Conservation (phyloP, 2,797 vertebrate species). For the Remorina albescens region DNA sequence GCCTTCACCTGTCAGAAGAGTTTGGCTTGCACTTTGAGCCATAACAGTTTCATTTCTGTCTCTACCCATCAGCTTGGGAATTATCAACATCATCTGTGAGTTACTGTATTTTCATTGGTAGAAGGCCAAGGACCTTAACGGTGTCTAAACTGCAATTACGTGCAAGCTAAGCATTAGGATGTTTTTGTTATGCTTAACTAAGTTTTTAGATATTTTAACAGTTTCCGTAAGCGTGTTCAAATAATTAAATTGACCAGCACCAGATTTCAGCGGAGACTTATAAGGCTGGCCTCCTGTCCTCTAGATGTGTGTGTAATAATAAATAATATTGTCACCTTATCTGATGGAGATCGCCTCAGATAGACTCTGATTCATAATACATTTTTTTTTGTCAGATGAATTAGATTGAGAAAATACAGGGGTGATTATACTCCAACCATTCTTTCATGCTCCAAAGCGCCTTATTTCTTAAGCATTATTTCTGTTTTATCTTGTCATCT, state of each 20-base stretch:
- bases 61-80: neutral
- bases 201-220: conserved; percentile 9
- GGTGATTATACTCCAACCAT: neutral
- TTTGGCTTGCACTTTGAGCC: conserved; percentile 54
- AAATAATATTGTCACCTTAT: neutral
- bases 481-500: conserved; percentile 23
- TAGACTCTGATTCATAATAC: conserved; percentile 34
- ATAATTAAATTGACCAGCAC: neutral
- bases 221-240: neutral
- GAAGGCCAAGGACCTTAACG: neutral
- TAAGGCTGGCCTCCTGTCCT: neutral
- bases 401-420: conserved; percentile 1
- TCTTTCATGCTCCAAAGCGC: conserved; percentile 28
- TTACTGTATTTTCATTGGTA: conserved; percentile 24
- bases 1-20: conserved; percentile 51
- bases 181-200: neutral
- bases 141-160: neutral
- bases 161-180: neutral
- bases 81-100: conserved; percentile 4
- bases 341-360: conserved; percentile 19
- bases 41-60: conserved; percentile 53
- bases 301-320: neutral
- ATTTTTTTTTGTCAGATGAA: neutral
- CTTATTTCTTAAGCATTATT: conserved; percentile 8
- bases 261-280: neutral